Evolutionary conservation across 2,888 invertebrate species (phyloP), one percentile per base, ranked within the genome.

Genomic region (Cremastinae sp.): DNA sequence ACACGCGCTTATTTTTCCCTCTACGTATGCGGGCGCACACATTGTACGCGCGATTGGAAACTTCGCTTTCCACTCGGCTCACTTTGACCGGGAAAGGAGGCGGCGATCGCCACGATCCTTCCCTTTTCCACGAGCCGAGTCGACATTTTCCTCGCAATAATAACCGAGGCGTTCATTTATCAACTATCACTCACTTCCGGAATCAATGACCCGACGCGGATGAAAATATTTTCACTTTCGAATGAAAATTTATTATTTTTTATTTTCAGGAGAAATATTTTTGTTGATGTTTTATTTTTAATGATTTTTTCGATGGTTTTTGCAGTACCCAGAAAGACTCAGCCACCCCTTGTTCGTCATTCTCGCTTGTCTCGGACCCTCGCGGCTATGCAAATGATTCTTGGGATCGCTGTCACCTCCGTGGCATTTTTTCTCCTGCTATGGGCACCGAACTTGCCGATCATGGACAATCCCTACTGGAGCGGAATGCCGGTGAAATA

Each of bases 391-490:
- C 91, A 93, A 84, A 88, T 91, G 68, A 86, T 93, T 71, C 83
- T 93, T 53, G 93, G 93, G 18, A 81, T 92, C 14, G 89, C 91
- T 53, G 88, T 93, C 64, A 90, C 91, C 62, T 90, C 91, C 16
- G 81, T 93, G 61, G 91, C 93, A 0, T 86, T 92, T 55, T 93
- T 93, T 92, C 90, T 93, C 75, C 87, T 93, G 14, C 82, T 93
- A 20, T 92, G 93, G 91, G 91, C 93, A 12, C 93, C 93, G 4
- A 91, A 92, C 84, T 90, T 93, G 16, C 90, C 91, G 65, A 86
- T 91, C 69, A 88, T 91, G 77, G 92, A 94, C 81, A 93, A 93
- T 89, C 93, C 93, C 0, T 93, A 92, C 82, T 93, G 93, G 92
- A 93, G 93, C 83, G 93, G 92, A 43, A 88, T 93, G 82, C 92